Evolutionary conservation across 1,140 invertebrate genomes (phyloP), one percentile per base, ranked within the genome.

Genomic region (Drosophila arawakana): DNA sequence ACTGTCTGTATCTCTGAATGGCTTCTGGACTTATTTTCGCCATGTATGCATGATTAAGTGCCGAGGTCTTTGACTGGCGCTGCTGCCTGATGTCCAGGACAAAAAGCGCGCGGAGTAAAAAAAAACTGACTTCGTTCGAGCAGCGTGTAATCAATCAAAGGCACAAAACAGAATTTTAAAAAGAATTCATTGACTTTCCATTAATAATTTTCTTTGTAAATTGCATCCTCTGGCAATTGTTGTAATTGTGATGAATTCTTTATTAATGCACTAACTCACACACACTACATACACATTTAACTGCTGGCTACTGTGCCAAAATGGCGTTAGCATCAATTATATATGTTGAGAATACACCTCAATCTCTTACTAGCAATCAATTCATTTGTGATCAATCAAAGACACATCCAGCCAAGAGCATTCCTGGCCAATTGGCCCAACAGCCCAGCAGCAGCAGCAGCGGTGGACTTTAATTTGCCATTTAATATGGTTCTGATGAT

Each of bases 241-340:
- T 91, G 86, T 91, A 90, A 90, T 90, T 90, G 86, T 90, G 86
- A 90, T 90, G 82, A 90, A 90, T 90, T 83, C 63, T 69, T 80
- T 86, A 83, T 86, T 79, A 88, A 88, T 80, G 50, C 47, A 61
- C 46, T 30, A 21, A 35, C 30, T 58, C 65, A 68, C 52, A 57
- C 2, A 47, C 43, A 57, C 39, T 21, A 21, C 13, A 30, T 35
- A 57, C 21, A 10, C 30, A 25, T n/a, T 39, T 43, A 52, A 52
- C 66, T 69, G 55, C 21, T 10, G 11, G 50, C 62, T 65, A 65
- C 62, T 59, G 59, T 65, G 41, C 60, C 63, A 30, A 70, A 80
- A 73, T 83, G 83, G 80, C 80, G 83, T 86, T 83, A 86, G 84
- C 68, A 83, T 88, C 80, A 86, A 83, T 86, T 88, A 88, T 88